phyloP scores from a whole-genome alignment of 2,113 vertebrate species.

The Paraplagusia blochii region DNA sequence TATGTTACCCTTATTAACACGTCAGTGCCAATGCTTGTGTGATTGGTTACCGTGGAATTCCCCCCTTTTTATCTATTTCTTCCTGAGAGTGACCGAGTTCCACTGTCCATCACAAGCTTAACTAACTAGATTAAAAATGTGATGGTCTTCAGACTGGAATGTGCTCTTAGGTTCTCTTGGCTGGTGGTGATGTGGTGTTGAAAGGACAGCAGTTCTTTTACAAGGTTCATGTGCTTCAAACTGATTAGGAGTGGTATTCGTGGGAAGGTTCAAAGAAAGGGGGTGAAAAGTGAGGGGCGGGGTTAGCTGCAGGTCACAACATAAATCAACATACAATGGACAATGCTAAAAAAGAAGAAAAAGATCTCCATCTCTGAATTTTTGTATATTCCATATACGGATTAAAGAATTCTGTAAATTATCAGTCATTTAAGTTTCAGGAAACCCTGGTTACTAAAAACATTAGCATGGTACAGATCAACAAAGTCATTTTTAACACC shows the following conservation, averaged over 20 bases:
- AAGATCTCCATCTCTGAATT: too few species aligned
- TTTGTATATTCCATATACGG: too few species aligned
- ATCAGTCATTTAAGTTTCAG: too few species aligned
- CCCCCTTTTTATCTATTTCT: conserved; percentile 17
- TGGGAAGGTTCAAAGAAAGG: conserved; percentile 6
- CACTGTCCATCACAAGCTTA: conserved; percentile 36
- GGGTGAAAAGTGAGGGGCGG: neutral
- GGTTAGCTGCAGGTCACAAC: neutral
- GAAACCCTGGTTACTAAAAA: too few species aligned
- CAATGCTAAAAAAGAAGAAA: too few species aligned
- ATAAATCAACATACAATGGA: neutral
- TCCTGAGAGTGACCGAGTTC: conserved; percentile 24
- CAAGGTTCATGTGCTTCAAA: neutral
- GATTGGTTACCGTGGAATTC: conserved; percentile 6
- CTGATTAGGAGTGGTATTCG: conserved; percentile 6
- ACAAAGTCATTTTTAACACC: too few species aligned
- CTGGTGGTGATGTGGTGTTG: too few species aligned
- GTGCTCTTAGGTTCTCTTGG: neutral
- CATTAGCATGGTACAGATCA: too few species aligned
- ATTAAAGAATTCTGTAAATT: too few species aligned
- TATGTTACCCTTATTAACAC: conserved; percentile 66
- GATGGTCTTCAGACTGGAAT: conserved; percentile 25
- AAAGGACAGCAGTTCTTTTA: neutral
- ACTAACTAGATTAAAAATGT: conserved; percentile 47
- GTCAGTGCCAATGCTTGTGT: conserved; percentile 39